Percentiles rank a stretch among this genome's conserved stretches.
Evolutionary conservation across 2,113 vertebrate species (phyloP).

Genomic region (Melospiza melodia): DNA sequence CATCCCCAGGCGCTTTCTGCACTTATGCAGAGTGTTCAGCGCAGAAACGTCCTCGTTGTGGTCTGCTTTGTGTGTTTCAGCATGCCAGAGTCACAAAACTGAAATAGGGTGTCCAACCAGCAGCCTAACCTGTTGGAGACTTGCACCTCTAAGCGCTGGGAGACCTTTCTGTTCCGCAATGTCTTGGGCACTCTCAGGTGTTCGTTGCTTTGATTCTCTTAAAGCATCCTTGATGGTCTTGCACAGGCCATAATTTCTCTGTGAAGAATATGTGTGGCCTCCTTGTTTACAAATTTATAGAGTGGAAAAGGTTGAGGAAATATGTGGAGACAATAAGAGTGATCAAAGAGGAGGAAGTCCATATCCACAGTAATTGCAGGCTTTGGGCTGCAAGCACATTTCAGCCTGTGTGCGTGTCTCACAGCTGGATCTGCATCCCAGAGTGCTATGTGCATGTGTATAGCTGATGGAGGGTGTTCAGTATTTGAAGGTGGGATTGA

Average conservation of each 20-base stretch:
- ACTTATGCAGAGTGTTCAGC: neutral
- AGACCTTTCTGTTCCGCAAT: neutral
- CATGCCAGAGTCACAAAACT: neutral
- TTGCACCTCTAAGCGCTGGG: neutral
- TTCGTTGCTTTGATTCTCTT: neutral
- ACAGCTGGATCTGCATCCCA: neutral
- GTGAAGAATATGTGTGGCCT: neutral
- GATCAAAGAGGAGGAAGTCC: neutral
- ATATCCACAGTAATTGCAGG: neutral
- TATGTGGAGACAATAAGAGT: neutral
- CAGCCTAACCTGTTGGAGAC: neutral
- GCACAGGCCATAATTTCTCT: neutral
- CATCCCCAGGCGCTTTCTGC: neutral
- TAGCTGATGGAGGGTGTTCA: neutral
- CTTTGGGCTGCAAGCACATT: neutral
- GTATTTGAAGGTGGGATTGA: neutral
- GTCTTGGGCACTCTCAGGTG: neutral
- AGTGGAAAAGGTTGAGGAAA: neutral
- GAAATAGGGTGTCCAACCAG: neutral
- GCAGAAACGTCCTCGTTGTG: neutral
- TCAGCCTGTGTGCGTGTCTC: accelerated
- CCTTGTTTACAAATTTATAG: neutral
- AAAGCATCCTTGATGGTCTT: neutral
- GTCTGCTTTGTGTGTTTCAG: neutral
- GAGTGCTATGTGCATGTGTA: neutral